Conservation (phyloP, 2,113 vertebrate species). For the Felis chaus region DNA sequence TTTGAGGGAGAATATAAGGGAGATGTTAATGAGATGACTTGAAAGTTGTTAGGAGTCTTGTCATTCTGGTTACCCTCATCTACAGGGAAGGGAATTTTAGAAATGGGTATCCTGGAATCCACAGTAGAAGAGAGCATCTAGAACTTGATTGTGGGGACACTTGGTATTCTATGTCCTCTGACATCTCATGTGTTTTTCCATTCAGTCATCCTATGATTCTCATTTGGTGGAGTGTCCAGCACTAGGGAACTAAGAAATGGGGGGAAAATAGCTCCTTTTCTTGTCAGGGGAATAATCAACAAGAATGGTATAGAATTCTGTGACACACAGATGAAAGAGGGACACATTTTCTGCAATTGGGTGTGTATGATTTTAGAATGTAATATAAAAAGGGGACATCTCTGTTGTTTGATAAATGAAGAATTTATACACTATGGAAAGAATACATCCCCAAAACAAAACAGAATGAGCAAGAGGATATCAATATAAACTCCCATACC, state of each 20-base stretch:
- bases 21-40: background rate
- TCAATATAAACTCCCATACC: background rate
- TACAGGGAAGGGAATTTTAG: background rate
- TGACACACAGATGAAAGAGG: background rate
- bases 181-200: background rate
- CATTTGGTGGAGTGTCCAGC: background rate
- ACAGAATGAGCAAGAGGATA: background rate
- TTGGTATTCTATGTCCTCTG: background rate
- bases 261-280: background rate
- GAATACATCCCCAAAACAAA: background rate
- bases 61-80: background rate
- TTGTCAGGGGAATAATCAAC: background rate
- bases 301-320: background rate
- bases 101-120: background rate
- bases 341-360: background rate
- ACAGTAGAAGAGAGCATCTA: background rate
- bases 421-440: background rate
- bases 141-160: background rate
- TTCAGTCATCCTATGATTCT: background rate
- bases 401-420: constrained; percentile 48
- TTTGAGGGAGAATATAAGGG: background rate
- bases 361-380: background rate
- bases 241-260: background rate
- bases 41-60: background rate
- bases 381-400: background rate